These are phyloP conservation scores for Poeciliopsis gracilis DNA, from an alignment of 2,797 vertebrate species.

Conservation along the genomic window DNA sequence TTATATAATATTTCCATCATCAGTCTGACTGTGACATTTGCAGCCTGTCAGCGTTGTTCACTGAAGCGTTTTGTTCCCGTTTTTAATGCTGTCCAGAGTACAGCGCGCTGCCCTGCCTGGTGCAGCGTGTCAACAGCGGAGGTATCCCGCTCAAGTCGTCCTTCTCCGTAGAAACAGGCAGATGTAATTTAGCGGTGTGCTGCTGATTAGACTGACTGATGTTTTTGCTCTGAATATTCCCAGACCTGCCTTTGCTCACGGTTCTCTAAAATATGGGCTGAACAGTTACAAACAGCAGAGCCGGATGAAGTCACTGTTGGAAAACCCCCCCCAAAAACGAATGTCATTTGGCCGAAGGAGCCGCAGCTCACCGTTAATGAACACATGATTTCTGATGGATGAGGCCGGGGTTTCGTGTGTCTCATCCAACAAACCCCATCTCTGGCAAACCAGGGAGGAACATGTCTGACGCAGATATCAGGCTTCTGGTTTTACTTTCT, in stretches of 20 bases:
- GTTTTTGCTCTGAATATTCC: slow-evolving; percentile 54
- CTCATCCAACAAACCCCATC: slow-evolving; percentile 44
- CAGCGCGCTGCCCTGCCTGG: slow-evolving; percentile 3
- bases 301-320: slow-evolving; percentile 73
- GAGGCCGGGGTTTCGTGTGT: slow-evolving; percentile 34
- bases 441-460: slow-evolving; percentile 13
- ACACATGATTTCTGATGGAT: slow-evolving; percentile 49
- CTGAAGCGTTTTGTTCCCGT: background rate
- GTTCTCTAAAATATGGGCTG: slow-evolving; percentile 63
- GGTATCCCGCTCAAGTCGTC: slow-evolving; percentile 38
- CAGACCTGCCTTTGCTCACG: slow-evolving; percentile 72
- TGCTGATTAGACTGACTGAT: slow-evolving; percentile 70
- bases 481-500: slow-evolving; percentile 13
- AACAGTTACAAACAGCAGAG: slow-evolving; percentile 75
- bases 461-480: slow-evolving; percentile 20
- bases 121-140: slow-evolving; percentile 37
- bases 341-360: slow-evolving; percentile 62
- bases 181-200: slow-evolving; percentile 59
- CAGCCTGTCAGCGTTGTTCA: slow-evolving; percentile 40
- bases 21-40: slow-evolving; percentile 45
- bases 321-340: slow-evolving; percentile 27
- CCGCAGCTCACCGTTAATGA: slow-evolving; percentile 46
- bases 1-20: slow-evolving; percentile 52
- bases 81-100: slow-evolving; percentile 58
- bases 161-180: slow-evolving; percentile 56